A percentile compares a stretch with the other conserved stretches of the same genome.
phyloP scores from a whole-genome alignment of 2,888 invertebrate genomes.

The Erebia aethiops region DNA sequence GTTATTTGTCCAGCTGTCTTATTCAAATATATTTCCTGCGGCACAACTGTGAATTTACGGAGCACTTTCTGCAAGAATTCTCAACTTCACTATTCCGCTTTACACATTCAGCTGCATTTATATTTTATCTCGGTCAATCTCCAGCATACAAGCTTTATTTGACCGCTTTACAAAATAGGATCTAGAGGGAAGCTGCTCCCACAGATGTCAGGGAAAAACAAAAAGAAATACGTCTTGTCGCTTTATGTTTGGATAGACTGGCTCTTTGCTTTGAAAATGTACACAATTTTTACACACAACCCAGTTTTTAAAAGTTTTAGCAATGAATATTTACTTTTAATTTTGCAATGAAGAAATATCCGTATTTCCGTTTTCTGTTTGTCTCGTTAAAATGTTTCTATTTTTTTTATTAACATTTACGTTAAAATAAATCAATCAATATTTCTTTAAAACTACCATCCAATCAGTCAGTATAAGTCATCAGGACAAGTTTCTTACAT shows the following conservation, averaged over 20 bases:
- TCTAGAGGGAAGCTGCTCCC: constrained; percentile 22
- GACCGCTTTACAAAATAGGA: constrained; percentile 30
- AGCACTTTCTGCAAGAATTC: constrained; percentile 5
- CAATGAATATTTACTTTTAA: not conserved
- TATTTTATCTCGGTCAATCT: constrained; percentile 24
- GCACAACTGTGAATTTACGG: not conserved
- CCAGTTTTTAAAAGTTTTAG: not conserved
- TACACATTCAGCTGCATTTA: constrained; percentile 24
- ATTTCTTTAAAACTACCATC: too few relatives aligned
- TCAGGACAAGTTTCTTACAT: too few relatives aligned
- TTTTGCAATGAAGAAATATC: too few relatives aligned
- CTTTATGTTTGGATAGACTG: constrained; percentile 12
- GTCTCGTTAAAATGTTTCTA: too few relatives aligned
- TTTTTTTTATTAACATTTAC: too few relatives aligned
- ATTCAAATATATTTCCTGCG: not conserved
- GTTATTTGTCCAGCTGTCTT: not conserved
- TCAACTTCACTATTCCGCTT: constrained; percentile 14
- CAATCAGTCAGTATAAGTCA: too few relatives aligned
- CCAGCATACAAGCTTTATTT: constrained; percentile 29
- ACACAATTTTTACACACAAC: not conserved
- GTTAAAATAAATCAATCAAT: too few relatives aligned
- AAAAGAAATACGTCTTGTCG: constrained; percentile 19
- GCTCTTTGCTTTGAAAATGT: constrained; percentile 12
- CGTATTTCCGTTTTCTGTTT: too few relatives aligned
- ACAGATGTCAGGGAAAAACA: constrained; percentile 24